Conservation (phyloP, 2,888 invertebrate genomes). For the Chrysina gloriosa region DNA sequence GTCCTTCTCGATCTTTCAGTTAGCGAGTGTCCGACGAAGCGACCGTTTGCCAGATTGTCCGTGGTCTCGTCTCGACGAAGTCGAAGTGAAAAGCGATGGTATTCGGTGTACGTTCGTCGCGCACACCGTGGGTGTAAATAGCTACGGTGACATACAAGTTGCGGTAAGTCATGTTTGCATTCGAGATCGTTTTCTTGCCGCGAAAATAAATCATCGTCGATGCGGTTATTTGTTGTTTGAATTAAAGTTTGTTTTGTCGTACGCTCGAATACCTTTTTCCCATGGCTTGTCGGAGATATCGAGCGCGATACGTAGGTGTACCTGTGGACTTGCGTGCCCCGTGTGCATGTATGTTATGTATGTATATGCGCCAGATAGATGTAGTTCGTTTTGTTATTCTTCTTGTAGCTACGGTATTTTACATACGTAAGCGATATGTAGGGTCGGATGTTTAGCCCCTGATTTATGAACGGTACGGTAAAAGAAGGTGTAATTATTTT, state of each 20-base stretch:
- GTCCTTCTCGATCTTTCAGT: neutral
- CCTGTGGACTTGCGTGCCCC: neutral
- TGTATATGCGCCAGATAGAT: neutral
- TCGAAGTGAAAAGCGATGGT: slow-evolving; percentile 1
- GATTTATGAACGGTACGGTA: neutral
- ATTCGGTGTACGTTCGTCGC: slow-evolving; percentile 11
- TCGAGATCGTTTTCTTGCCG: neutral
- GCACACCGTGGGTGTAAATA: slow-evolving; percentile 23
- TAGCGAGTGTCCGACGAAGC: slow-evolving; percentile 13
- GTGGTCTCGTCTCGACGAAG: neutral
- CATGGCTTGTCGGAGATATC: too few relatives aligned
- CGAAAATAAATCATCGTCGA: slow-evolving; percentile 23
- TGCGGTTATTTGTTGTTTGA: slow-evolving; percentile 37
- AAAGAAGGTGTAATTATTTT: neutral
- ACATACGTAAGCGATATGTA: neutral
- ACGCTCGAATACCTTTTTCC: too few relatives aligned
- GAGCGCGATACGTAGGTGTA: neutral
- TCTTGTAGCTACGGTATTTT: neutral
- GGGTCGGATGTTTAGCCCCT: neutral
- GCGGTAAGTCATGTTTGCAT: slow-evolving; percentile 31
- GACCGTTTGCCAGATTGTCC: neutral
- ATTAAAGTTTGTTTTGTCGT: too few relatives aligned
- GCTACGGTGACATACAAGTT: slow-evolving; percentile 33
- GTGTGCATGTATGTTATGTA: neutral
- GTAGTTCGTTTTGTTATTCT: neutral